Evolutionary conservation across 2,113 vertebrate species (phyloP), one percentile per base, ranked within the genome.

Genomic region (Kobus ellipsiprymnus): DNA sequence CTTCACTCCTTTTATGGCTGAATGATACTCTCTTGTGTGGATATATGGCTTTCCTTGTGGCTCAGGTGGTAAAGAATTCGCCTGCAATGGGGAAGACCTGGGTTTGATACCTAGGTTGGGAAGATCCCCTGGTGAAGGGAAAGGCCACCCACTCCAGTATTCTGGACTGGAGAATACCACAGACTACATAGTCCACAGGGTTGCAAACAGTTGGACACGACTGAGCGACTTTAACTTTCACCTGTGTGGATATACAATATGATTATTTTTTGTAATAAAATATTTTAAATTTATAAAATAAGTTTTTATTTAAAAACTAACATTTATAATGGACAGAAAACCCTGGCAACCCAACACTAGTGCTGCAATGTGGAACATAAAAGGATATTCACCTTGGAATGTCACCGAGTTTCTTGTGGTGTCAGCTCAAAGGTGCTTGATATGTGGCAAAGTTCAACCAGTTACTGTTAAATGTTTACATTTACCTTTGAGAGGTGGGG

Each of bases 401-500:
- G 16, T 50, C 46, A 50, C 78, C 1, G 1, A 80, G 21, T 95
- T n/a, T 92, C 11, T 57, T 30, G 4, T 46, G 27, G 50, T 9
- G 15, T 86, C 27, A 54, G 7, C 17, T 91, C 44, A 89, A 15
- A 81, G 30, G 21, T 19, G 15, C 85, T 57, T 40, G 36, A 92
- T 36, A 96, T 30, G 57, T 8, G 25, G 67, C n/a, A 82, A 67
- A 85, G 3, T 21, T 94, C 54, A 82, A 30, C 5, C 15, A 19
- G 25, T 77, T 81, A 50, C 8, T 92, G 13, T 25, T 60, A 52
- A 55, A 78, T 36, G 52, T 84, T 93, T 55, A 80, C 14, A 11
- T 82, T 96, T 95, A 67, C 36, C 23, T 88, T 97, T 27, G 87
- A 21, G 27, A n/a, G 48, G 17, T n/a, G 11, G 13, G 62, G 74